phyloP scores from a whole-genome alignment of 2,113 vertebrate species.

The Phoxinus phoxinus region DNA sequence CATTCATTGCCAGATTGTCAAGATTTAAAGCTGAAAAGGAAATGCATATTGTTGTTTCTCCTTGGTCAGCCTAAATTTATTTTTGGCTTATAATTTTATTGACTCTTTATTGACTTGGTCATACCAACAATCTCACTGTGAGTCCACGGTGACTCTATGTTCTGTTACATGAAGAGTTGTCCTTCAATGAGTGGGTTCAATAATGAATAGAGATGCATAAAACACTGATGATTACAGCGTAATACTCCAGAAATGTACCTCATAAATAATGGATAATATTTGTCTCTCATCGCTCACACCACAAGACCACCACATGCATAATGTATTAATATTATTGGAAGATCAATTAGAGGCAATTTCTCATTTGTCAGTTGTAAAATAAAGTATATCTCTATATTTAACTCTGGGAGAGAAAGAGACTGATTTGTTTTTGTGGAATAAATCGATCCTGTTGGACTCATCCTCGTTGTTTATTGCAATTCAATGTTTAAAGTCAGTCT shows the following conservation, averaged over 20 bases:
- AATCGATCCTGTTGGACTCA: not conserved
- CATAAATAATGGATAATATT: slow-evolving; percentile 41
- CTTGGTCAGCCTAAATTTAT: too few relatives aligned
- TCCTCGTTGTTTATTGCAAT: not conserved
- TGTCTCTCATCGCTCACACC: slow-evolving; percentile 31
- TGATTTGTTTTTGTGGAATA: slow-evolving; percentile 35
- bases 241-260: not conserved
- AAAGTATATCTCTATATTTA: not conserved
- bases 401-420: not conserved
- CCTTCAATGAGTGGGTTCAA: not conserved
- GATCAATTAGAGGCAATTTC: slow-evolving; percentile 31
- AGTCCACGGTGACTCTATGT: not conserved
- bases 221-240: slow-evolving; percentile 10
- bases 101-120: not conserved
- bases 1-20: too few relatives aligned
- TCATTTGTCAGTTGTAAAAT: slow-evolving; percentile 40
- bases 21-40: too few relatives aligned
- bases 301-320: slow-evolving; percentile 21
- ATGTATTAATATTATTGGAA: slow-evolving; percentile 25
- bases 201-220: slow-evolving; percentile 20
- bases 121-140: not conserved
- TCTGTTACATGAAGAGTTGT: not conserved
- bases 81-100: too few relatives aligned
- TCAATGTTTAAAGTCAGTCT: not conserved
- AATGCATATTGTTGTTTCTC: too few relatives aligned